Conservation (phyloP, 2,888 invertebrate species). For the Eledone cirrhosa region DNA sequence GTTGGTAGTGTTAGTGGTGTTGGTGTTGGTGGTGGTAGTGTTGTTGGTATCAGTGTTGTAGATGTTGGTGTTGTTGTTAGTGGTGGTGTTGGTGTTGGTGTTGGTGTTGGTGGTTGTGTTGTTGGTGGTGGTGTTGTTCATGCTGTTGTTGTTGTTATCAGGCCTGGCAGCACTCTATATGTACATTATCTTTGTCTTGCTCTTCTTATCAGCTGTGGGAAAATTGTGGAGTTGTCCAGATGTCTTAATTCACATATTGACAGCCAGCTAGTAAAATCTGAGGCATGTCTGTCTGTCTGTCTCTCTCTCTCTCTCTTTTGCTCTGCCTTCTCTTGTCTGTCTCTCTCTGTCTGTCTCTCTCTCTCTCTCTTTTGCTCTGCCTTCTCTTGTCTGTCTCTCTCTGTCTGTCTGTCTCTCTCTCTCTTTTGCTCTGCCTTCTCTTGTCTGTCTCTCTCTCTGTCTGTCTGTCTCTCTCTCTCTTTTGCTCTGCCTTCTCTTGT, state of each 20-base stretch:
- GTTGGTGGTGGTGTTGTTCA: neutral
- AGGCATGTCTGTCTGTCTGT: neutral
- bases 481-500: neutral
- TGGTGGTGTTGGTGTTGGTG: no score
- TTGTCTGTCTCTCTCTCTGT: neutral
- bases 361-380: neutral
- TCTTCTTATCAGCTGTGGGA: conserved; percentile 29
- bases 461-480: neutral
- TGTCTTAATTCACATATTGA: conserved; percentile 25
- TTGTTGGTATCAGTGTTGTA: no score
- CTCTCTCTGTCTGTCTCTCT: neutral
- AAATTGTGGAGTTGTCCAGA: conserved; percentile 17
- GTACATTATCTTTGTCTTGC: conserved; percentile 21
- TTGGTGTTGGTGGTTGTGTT: no score
- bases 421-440: neutral
- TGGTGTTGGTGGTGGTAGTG: no score
- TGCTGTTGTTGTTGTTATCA: conserved; percentile 7
- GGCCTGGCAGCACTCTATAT: neutral
- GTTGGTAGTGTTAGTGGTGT: no score
- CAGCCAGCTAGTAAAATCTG: conserved; percentile 16
- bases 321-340: neutral
- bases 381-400: neutral
- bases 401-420: neutral
- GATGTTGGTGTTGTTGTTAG: no score
- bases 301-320: neutral